Percentiles rank a stretch among this genome's conserved stretches.
phyloP scores from a whole-genome alignment of 2,888 invertebrate genomes.

The Beris morrisii region DNA sequence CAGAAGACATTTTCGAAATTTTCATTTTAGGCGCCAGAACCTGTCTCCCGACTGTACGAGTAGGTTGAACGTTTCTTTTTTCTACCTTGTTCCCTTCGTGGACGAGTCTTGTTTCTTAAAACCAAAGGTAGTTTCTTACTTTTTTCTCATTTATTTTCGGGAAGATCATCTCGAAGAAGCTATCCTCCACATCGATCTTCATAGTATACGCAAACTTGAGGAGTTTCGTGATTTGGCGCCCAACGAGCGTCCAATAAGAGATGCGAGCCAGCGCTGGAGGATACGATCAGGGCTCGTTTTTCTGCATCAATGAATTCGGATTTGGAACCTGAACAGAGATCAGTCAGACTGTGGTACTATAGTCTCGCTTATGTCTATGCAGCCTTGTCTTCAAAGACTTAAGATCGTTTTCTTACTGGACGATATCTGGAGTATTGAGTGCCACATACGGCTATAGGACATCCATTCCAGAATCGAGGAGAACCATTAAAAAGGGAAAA shows the following conservation, averaged over 20 bases:
- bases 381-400: no score
- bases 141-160: constrained; percentile 13
- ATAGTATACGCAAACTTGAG: constrained; percentile 14
- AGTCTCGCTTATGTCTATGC: background rate
- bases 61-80: constrained; percentile 13
- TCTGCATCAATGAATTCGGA: constrained; percentile 30
- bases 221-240: constrained; percentile 17
- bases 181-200: constrained; percentile 27
- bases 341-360: background rate
- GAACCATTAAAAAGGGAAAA: constrained; percentile 30
- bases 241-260: constrained; percentile 15
- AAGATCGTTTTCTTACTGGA: background rate
- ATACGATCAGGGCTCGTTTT: constrained; percentile 19
- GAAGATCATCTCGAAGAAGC: constrained; percentile 15
- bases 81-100: background rate
- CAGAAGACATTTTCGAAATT: constrained; percentile 23
- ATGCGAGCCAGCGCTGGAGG: background rate
- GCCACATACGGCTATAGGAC: constrained; percentile 14
- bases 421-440: background rate
- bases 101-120: no score
- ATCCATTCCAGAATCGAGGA: constrained; percentile 2
- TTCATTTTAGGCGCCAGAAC: constrained; percentile 30
- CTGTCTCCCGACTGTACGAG: constrained; percentile 13
- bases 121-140: constrained; percentile 16
- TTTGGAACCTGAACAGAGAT: constrained; percentile 1